Conservation (phyloP, 2,888 invertebrate genomes). For the Atrina japonica region DNA sequence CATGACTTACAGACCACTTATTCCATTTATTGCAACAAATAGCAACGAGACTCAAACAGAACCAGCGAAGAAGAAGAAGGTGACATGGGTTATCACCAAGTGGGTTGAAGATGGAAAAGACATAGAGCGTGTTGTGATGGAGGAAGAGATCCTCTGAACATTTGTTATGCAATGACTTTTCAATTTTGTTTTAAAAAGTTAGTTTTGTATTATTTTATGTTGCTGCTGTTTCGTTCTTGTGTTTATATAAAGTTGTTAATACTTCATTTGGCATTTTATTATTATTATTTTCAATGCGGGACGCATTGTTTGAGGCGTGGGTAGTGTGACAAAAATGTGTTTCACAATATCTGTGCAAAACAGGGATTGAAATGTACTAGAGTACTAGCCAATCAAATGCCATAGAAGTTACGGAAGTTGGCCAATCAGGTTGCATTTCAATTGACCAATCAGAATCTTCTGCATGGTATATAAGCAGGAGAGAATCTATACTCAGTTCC, state of each 20-base stretch:
- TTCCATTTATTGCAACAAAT: background rate
- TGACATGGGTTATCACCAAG: constrained; percentile 4
- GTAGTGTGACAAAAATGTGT: background rate
- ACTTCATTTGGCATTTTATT: background rate
- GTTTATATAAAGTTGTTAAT: no score
- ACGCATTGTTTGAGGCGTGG: constrained; percentile 18
- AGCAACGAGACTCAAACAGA: constrained; percentile 13
- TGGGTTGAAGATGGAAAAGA: constrained; percentile 14
- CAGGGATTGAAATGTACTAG: no score
- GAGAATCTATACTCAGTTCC: no score
- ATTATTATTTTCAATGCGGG: background rate
- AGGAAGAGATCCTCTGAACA: constrained; percentile 1
- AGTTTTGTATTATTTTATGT: no score
- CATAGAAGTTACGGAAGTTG: no score
- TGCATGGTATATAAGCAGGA: no score
- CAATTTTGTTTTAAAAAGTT: background rate
- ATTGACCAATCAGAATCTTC: no score
- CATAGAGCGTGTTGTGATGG: constrained; percentile 1
- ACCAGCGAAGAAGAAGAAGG: background rate
- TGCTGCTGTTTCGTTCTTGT: no score
- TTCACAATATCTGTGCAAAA: no score
- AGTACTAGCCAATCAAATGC: no score
- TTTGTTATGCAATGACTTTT: background rate
- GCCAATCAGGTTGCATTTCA: no score
- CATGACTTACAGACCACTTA: background rate